Base-by-base conservation (phyloP, 2,113 vertebrate species). In the Oplegnathus fasciatus region DNA sequence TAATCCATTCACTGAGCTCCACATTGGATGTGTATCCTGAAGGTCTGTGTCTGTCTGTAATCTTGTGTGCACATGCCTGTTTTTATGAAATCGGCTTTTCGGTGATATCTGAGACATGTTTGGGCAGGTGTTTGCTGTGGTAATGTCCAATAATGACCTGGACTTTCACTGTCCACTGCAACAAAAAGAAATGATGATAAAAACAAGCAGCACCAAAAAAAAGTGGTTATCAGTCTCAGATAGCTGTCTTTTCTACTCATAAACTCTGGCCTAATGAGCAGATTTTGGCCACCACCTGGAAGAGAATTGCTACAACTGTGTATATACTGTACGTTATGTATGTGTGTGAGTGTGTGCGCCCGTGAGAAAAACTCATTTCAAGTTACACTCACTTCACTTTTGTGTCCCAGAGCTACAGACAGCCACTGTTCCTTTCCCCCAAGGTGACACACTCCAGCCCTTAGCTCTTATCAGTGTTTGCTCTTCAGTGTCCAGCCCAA, bases 81-180 rank as follows among this genome's bases (percentile, higher is more conserved):
- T 68, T 30, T 32, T 9, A 34, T 34, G 22, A 57, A 70, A 70
- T n/a, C 57, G 2, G 57, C 40, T 85, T 81, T 74, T 34, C 28
- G 9, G 4, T 64, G n/a, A 58, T 78, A 78, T 64, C 72, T 28
- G 48, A 42, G 11, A 73, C 20, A 8, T 32, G 67, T 73, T 81
- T 80, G 61, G 40, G 26, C 60, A 77, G 66, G 44, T 64, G 66
- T 42, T 72, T 48, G 34, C 55, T 26, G 40, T 67, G 30, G 24
- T 54, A 14, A 73, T 2, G 0, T 13, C 5, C 20, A 52, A 26
- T 57, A 61, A n/a, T 58, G 46, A 50, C 22, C 30, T 26, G 55
- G n/a, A 54, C 52, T 46, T 15, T 37, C 1, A 1, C n/a, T 55
- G 40, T 68, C 52, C 22, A 46, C 20, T 61, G 4, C 9, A 54